Evolutionary conservation across 2,888 invertebrate species (phyloP).

Genomic region (Physocephala rufipes): DNA sequence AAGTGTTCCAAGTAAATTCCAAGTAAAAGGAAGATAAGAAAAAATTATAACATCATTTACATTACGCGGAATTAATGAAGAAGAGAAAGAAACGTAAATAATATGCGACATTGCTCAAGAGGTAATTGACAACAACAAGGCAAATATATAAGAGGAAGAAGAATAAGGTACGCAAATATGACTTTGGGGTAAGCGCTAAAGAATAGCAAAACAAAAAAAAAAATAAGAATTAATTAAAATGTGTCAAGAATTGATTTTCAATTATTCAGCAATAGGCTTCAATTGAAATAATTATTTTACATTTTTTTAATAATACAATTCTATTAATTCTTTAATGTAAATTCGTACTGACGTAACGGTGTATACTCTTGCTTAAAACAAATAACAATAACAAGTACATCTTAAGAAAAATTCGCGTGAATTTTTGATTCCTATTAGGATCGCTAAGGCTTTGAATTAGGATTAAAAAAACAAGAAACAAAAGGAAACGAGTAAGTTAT

Average conservation of each 20-base stretch:
- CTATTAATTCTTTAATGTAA: background rate
- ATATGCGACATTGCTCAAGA: slow-evolving; percentile 6
- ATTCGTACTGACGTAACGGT: background rate
- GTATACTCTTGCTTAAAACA: background rate
- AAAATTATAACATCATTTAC: background rate
- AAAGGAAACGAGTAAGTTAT: background rate
- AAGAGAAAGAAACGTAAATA: background rate
- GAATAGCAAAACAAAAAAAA: background rate
- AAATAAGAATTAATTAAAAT: background rate
- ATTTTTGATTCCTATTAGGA: slow-evolving; percentile 36
- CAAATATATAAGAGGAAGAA: background rate
- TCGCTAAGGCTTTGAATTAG: slow-evolving; percentile 23
- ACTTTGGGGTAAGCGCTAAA: background rate
- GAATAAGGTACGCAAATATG: background rate
- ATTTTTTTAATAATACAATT: too few relatives aligned
- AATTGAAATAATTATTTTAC: background rate
- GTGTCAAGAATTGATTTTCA: slow-evolving; percentile 11
- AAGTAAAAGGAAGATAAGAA: slow-evolving; percentile 9
- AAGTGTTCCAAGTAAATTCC: slow-evolving; percentile 17
- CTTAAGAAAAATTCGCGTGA: slow-evolving; percentile 27
- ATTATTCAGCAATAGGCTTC: background rate
- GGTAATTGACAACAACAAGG: slow-evolving; percentile 6
- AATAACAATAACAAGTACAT: slow-evolving; percentile 17
- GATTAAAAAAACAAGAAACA: background rate
- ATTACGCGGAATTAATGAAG: background rate